These are phyloP conservation scores for Mamestra configurata DNA, from an alignment of 1,140 invertebrate species.

Conservation along the genomic window DNA sequence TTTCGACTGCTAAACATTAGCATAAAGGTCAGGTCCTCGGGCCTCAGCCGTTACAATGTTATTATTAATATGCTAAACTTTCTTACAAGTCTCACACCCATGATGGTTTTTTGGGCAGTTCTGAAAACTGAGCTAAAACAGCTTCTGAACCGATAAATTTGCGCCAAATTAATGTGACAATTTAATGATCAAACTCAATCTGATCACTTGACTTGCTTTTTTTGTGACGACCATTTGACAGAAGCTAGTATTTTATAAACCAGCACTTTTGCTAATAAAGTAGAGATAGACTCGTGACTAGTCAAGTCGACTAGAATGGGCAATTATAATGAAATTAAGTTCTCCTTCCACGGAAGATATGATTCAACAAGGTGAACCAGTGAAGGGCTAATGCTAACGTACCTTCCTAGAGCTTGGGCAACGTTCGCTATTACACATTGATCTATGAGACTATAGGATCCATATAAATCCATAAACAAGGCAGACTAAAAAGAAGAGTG, in stretches of 20 bases:
- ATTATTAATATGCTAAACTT: conserved; percentile 12
- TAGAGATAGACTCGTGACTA: not conserved
- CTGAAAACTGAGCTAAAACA: no score
- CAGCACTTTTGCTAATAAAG: no score
- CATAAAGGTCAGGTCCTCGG: conserved; percentile 3
- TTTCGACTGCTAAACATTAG: not conserved
- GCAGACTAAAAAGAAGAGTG: no score
- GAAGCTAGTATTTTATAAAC: no score
- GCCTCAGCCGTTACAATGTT: not conserved
- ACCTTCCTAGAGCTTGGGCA: not conserved
- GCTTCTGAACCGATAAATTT: no score
- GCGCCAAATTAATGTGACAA: no score
- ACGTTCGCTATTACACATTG: no score
- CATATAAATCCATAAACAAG: no score
- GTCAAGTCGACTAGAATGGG: not conserved
- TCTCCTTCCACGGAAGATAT: conserved; percentile 2
- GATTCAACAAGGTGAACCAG: conserved; percentile 11
- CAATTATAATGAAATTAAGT: not conserved
- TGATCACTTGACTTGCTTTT: no score
- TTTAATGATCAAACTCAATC: no score
- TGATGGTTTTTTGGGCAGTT: not conserved
- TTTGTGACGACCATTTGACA: no score
- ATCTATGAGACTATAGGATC: no score
- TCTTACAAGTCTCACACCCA: not conserved
- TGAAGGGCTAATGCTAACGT: not conserved